Evolutionary conservation across 2,888 invertebrate genomes (phyloP), one percentile per base, ranked within the genome.

Genomic region (Auanema sp.): DNA sequence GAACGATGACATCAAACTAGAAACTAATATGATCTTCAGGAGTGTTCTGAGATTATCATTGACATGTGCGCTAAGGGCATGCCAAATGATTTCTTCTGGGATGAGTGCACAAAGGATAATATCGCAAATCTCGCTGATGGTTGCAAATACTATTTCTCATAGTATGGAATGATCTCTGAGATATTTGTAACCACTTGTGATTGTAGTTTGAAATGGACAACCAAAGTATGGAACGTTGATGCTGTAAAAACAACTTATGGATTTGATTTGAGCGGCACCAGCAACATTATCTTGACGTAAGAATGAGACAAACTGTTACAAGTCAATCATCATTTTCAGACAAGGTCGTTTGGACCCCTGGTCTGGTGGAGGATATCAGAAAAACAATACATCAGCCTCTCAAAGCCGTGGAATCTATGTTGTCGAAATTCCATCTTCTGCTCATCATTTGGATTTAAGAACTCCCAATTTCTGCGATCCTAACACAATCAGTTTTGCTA

Each of bases 1-100:
- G 3, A 16, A 14, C 8, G 10, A 50, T 5, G 14, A 42, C 33
- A 42, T 8, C 16, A n/a, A 16, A 42, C 16, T 21, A 18, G 1
- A 41, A 18, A 55, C 1, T 4, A 23, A 23, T 16, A 6, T 5
- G 1, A 49, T 3, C 12, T 64, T 42, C 86, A 93, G 90, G 88
- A 90, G 0, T 97, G 96, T 83, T 92, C 93, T 33, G 95, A 97
- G 85, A 93, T 97, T 90, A 90, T 94, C 63, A 93, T 95, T 91
- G 94, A 94, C 0, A 90, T 91, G 87, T 96, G 95, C 84, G 86
- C 89, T 3, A 88, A 89, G 68, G 91, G 90, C 1, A 69, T 65
- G 0, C 86, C 88, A 11, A 92, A 92, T 80, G 93, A 97, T 91
- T 94, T 93, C 84, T 91, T 87, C 80, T 85, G 90, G 0, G 88